phyloP scores from a whole-genome alignment of 2,113 vertebrate species.

The Plestiodon gilberti region DNA sequence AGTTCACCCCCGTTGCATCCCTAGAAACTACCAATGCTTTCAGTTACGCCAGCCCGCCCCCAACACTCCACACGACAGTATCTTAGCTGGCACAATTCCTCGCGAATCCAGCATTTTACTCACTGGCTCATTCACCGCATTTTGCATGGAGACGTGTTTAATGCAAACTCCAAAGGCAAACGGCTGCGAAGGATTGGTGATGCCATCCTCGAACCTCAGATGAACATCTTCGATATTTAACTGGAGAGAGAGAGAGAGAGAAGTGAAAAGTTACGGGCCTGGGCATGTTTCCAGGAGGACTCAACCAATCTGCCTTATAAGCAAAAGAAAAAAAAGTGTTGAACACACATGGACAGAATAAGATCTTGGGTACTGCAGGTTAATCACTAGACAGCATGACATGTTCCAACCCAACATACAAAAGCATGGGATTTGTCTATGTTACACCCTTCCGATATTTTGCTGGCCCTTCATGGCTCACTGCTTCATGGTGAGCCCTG shows the following conservation, averaged over 20 bases:
- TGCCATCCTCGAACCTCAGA: slow-evolving; percentile 92
- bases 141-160: slow-evolving; percentile 93
- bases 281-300: no score
- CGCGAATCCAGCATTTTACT: slow-evolving; percentile 55
- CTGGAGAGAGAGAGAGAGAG: slow-evolving; percentile 66
- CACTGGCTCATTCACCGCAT: slow-evolving; percentile 89
- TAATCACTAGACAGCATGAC: background rate
- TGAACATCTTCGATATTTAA: slow-evolving; percentile 97
- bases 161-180: slow-evolving; percentile 95
- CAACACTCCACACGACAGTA: no score
- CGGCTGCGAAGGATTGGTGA: slow-evolving; percentile 85
- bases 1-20: no score
- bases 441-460: background rate
- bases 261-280: no score
- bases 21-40: no score
- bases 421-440: background rate
- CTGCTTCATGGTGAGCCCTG: no score
- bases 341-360: background rate
- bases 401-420: background rate
- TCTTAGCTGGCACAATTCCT: background rate
- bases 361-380: background rate
- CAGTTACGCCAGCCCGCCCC: no score
- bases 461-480: background rate
- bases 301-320: background rate
- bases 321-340: background rate